phyloP scores from a whole-genome alignment of 1,140 invertebrate genomes.

The Tyrophagus putrescentiae region DNA sequence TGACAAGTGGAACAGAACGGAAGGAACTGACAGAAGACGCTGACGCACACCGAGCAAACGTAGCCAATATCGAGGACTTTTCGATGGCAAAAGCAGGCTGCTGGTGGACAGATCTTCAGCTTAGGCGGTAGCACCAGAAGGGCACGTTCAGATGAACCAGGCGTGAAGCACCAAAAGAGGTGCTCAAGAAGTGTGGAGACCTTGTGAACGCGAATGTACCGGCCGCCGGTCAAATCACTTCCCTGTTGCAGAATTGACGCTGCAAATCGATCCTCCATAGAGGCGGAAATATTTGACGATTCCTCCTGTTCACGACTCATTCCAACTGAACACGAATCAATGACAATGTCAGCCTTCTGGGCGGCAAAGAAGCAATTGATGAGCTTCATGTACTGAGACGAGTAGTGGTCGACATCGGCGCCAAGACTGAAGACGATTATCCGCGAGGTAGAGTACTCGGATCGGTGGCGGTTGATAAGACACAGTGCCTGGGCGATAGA shows the following conservation, averaged over 20 bases:
- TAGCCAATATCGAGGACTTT: constrained; percentile 88
- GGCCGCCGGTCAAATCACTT: constrained; percentile 84
- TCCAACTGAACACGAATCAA: constrained; percentile 88
- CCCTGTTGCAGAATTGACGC: constrained; percentile 36
- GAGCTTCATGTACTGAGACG: constrained; percentile 92
- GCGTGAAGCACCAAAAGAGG: constrained; percentile 85
- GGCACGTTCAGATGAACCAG: constrained; percentile 57
- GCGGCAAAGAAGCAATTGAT: constrained; percentile 97
- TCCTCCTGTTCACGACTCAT: constrained; percentile 77
- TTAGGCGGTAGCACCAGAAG: constrained; percentile 74
- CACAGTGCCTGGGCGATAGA: constrained; percentile 72
- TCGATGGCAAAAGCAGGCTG: constrained; percentile 95
- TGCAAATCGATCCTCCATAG: neutral
- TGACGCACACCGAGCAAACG: constrained; percentile 93
- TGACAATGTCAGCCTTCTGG: constrained; percentile 64
- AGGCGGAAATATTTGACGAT: constrained; percentile 32
- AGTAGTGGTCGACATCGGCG: constrained; percentile 29
- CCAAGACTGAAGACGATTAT: constrained; percentile 16
- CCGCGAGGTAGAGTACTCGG: constrained; percentile 10
- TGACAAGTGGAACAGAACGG: constrained; percentile 94
- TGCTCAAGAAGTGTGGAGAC: constrained; percentile 60
- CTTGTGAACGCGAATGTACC: constrained; percentile 47
- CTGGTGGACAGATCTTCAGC: constrained; percentile 81
- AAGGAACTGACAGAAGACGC: constrained; percentile 92
- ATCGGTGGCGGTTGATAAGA: constrained; percentile 45